These are phyloP conservation scores for Acipenser transmontanus DNA, from an alignment of 2,797 vertebrate species.

Conservation along the genomic window DNA sequence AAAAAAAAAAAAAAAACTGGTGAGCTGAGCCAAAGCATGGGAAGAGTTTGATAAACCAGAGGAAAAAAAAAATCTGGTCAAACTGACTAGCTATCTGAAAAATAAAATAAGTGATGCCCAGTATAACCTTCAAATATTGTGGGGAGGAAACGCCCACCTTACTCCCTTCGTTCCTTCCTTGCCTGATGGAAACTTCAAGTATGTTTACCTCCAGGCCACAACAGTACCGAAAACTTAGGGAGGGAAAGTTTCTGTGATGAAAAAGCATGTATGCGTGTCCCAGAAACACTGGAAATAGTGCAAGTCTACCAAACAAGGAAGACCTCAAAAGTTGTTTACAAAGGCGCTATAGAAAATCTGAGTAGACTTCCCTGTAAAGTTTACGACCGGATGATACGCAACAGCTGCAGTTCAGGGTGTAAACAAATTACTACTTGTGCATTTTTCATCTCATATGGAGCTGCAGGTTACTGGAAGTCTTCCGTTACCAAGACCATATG, in stretches of 20 bases:
- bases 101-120: conserved; percentile 32
- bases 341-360: conserved; percentile 45
- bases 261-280: conserved; percentile 51
- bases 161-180: conserved; percentile 7
- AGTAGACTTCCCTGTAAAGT: conserved; percentile 16
- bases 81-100: conserved; percentile 38
- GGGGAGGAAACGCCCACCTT: background rate
- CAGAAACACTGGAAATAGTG: conserved; percentile 72
- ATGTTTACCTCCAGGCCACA: conserved; percentile 46
- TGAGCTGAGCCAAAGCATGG: too few relatives aligned
- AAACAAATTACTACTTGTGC: conserved; percentile 37
- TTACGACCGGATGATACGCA: conserved; percentile 26
- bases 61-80: conserved; percentile 24
- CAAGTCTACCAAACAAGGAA: conserved; percentile 82
- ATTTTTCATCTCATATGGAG: conserved; percentile 18
- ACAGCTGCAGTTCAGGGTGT: conserved; percentile 30
- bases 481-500: conserved; percentile 46
- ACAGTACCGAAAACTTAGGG: conserved; percentile 51
- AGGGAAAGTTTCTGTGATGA: conserved; percentile 27
- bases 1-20: conserved; percentile 5
- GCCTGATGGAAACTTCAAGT: conserved; percentile 48
- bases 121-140: conserved; percentile 16
- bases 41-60: background rate
- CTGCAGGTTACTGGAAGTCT: conserved; percentile 39
- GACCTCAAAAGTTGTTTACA: conserved; percentile 58